Base-by-base conservation (phyloP, 2,797 vertebrate species). In the Kryptopterus vitreolus region DNA sequence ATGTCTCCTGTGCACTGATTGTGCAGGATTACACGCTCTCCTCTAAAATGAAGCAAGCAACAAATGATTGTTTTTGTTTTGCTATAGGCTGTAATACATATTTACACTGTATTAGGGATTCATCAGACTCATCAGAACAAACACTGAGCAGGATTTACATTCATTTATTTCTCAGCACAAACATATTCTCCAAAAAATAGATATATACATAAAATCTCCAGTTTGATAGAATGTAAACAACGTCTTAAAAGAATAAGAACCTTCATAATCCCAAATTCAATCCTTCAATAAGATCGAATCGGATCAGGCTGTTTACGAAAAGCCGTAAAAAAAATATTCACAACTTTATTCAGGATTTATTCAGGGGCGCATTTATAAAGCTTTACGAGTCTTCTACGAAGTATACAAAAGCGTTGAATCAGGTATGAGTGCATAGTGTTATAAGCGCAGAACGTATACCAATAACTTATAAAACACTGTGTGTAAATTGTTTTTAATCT, bases 141-240 rank as follows among this genome's bases (percentile, higher is more conserved):
- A 22, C 22, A 12, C 29, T 61, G 65, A 35, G 29, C 13, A 38
- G n/a, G 0, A 31, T 73, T 53, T 66, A 50, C 31, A 62, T 70
- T 75, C 12, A 46, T 86, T 86, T 84, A 82, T 84, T 84, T 22
- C 20, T 74, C 24, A 63, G 3, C 63, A 80, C 33, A 57, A 78
- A 73, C 11, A 72, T 35, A 76, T 26, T 50, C 53, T 53, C 35
- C 43, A 15, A 74, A 82, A 82, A 85, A 79, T n/a, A 52, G 15
- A 79, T 81, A 83, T 73, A 82, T 65, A 77, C 52, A 53, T 24
- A 73, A 48, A 33, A 13, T 69, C n/a, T 69, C 22, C 13, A 53
- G 33, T 69, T 74, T 22, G 65, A 61, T 53, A 65, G 26, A 48
- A 58, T 72, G 73, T 74, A 79, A 81, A 83, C 61, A 81, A 83